Evolutionary conservation across 2,113 vertebrate species (phyloP), one percentile per base, ranked within the genome.

Genomic region (Dendropsophus ebraccatus): DNA sequence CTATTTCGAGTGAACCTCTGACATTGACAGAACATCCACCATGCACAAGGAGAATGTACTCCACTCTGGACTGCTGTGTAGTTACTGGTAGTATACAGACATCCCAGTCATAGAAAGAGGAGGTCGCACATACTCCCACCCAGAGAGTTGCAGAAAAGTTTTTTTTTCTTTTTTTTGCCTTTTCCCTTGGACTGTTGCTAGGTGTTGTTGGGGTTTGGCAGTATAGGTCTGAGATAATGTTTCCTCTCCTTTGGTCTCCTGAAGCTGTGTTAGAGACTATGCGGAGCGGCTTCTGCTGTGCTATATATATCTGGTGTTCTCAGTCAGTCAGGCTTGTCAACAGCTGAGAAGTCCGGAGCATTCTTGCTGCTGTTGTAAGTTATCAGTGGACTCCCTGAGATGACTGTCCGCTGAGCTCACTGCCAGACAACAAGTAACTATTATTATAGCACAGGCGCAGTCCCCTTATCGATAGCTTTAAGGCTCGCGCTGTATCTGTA

Each of bases 231-330:
- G 89, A 92, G 92, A 93, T 93, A 92, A 91, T 90, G 91, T 93
- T 93, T 93, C 90, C 90, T 90, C 90, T 92, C 90, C 88, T 90
- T 93, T 92, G 92, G 90, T 91, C 92, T 92, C 91, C 90, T 90
- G 92, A 90, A 91, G 87, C 91, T 89, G 91, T 88, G 92, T 91
- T 90, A 88, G 91, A 90, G 94, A 90, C 92, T 95, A 92, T 92
- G 94, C 92, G 89, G 92, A 91, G 91, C 93, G 89, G 91, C 92
- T 92, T 92, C 88, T 87, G 89, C 90, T 62, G 92, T 91, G 94
- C 95, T 97, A 97, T 96, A 96, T 97, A 96, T 97, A 97, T 94
- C 94, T 91, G 88, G 91, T 95, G 94, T 93, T 95, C 95, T 97
- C 96, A 96, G 94, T 94, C 93, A 94, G 94, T 93, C 94, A 89